A percentile compares a stretch with the other conserved stretches of the same genome.
These are phyloP conservation scores for Oxyura jamaicensis DNA, from an alignment of 2,113 vertebrate genomes.

Conservation along the genomic window DNA sequence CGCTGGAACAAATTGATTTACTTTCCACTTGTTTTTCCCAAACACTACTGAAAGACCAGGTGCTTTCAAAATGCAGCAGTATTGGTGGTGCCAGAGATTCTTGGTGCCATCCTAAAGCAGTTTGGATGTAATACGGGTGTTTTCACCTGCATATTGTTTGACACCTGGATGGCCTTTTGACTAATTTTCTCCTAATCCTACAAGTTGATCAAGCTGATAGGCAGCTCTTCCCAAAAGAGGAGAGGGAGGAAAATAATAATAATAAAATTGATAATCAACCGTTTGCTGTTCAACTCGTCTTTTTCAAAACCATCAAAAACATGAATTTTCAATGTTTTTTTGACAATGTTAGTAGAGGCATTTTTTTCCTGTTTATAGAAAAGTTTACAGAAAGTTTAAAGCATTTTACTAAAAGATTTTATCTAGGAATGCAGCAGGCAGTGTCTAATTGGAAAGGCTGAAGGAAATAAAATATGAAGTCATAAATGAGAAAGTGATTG, in stretches of 20 bases:
- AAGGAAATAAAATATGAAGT: background rate
- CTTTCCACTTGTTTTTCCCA: background rate
- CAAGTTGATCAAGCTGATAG: background rate
- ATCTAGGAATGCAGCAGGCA: background rate
- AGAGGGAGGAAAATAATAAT: background rate
- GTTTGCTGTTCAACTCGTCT: too few relatives aligned
- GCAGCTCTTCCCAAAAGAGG: background rate
- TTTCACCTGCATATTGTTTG: background rate
- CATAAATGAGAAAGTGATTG: background rate
- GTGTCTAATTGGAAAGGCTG: background rate
- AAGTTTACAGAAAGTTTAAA: background rate
- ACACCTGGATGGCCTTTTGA: background rate
- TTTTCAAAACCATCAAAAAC: background rate
- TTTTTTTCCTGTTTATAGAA: background rate
- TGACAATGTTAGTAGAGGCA: background rate
- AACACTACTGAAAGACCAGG: background rate
- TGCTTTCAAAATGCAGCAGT: background rate
- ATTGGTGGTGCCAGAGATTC: background rate
- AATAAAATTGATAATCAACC: background rate
- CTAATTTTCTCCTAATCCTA: background rate
- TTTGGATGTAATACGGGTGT: background rate
- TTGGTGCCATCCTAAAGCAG: background rate
- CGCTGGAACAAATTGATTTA: background rate
- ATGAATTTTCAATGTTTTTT: background rate
- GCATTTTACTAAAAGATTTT: background rate